These are phyloP conservation scores for Leptoteleia sp. DNA, from an alignment of 1,140 invertebrate genomes.

Conservation along the genomic window DNA sequence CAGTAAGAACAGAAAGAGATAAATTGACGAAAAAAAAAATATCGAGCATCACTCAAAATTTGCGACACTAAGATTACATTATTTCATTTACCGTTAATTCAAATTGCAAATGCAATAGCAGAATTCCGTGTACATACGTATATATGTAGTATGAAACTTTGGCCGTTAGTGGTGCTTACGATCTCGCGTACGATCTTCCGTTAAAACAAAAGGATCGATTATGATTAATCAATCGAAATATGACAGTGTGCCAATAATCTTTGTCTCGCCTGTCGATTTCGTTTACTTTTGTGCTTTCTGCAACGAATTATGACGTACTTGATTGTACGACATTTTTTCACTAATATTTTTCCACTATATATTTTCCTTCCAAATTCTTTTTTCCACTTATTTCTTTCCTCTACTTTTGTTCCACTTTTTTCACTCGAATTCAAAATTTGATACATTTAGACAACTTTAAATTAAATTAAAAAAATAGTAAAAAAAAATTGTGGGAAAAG, in stretches of 20 bases:
- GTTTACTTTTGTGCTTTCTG: conserved; percentile 58
- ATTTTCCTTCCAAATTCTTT: no score
- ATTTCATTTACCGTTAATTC: conserved; percentile 22
- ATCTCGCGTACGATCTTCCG: conserved; percentile 67
- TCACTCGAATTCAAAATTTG: no score
- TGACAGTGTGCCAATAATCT: conserved; percentile 80
- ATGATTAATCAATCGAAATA: conserved; percentile 72
- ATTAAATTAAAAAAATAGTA: no score
- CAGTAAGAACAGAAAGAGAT: conserved; percentile 11
- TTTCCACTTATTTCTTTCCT: no score
- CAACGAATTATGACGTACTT: conserved; percentile 28
- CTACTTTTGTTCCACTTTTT: no score
- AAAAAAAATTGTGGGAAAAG: no score
- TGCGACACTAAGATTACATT: not conserved
- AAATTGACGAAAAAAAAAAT: conserved; percentile 2
- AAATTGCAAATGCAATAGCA: conserved; percentile 20
- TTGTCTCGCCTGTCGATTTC: conserved; percentile 69
- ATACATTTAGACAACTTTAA: no score
- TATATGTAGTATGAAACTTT: conserved; percentile 53
- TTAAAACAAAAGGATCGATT: conserved; percentile 63
- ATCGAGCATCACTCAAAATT: conserved; percentile 47
- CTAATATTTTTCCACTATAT: no score
- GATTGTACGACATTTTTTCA: no score
- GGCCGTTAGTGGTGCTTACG: conserved; percentile 58
- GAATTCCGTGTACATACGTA: conserved; percentile 59